Evolutionary conservation across 2,888 invertebrate genomes (phyloP).

Genomic region (Calephelis perditalis): DNA sequence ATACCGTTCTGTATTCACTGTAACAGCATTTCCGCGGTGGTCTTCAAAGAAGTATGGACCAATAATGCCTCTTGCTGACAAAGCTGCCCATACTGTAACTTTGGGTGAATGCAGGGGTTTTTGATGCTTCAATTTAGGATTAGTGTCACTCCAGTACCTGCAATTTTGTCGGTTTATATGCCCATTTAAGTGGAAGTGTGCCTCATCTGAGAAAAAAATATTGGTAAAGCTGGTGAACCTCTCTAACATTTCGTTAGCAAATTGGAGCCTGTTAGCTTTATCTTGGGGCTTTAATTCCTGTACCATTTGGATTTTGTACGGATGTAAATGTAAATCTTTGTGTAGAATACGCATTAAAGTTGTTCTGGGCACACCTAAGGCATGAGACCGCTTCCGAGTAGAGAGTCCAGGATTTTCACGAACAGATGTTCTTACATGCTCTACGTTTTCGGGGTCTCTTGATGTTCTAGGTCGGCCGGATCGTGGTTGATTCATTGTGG

Average conservation of each 20-base stretch:
- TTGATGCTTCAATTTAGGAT: neutral
- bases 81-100: no score
- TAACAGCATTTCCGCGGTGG: no score
- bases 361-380: slow-evolving; percentile 23
- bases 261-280: no score
- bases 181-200: neutral
- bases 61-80: no score
- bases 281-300: no score
- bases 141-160: neutral
- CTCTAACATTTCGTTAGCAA: no score
- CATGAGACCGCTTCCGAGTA: slow-evolving; percentile 30
- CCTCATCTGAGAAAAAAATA: no score
- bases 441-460: slow-evolving; percentile 25
- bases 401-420: slow-evolving; percentile 26
- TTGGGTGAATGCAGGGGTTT: no score
- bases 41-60: no score
- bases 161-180: neutral
- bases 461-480: slow-evolving; percentile 22
- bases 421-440: slow-evolving; percentile 24
- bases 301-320: no score
- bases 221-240: no score
- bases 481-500: no score
- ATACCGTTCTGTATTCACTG: neutral
- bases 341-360: slow-evolving; percentile 5
- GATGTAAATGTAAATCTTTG: neutral